Evolutionary conservation across 2,888 invertebrate genomes (phyloP), one percentile per base, ranked within the genome.

Genomic region (Trypoxylon attenuatum): DNA sequence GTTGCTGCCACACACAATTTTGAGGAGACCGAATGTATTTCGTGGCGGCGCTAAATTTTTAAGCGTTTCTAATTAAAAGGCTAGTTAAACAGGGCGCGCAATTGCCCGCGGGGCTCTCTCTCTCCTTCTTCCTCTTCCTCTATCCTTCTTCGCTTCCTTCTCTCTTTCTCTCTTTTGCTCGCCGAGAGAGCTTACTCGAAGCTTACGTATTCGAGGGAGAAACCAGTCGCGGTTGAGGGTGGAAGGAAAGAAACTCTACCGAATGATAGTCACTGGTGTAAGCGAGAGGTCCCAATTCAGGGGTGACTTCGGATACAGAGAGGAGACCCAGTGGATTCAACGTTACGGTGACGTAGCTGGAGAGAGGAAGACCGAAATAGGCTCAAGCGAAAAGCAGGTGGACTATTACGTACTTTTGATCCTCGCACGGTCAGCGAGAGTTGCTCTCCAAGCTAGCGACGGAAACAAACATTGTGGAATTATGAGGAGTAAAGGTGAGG

Each of bases 51-150:
- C 77, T 87, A 84, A 87, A 87, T 87, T 87, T 87, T 87, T 86
- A 85, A 88, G 78, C 84, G 84, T 84, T 86, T 85, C 87, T 87
- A 87, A 87, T 87, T 88, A 87, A 87, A 87, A 86, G 86, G 86
- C 87, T 87, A 83, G 87, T 87, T 87, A 87, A 87, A 87, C 87
- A 87, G 85, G 85, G 79, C 78, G 73, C 69, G 67, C 66, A 71
- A 79, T 81, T 75, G 83, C 85, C 85, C 81, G 74, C 73, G 78
- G 83, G 84, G 74, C 53, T 72, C 47, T 64, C 56, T 10, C 41
- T 33, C 29, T 19, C 33, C 33, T 4, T 3, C n/a, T 27, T 27
- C n/a, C 33, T 33, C 33, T 10, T 13, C 10, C n/a, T n/a, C n/a
- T n/a, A n/a, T n/a, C n/a, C 33, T 33, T 13, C n/a, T 5, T 13